Conservation (phyloP, 2,113 vertebrate genomes). For the Silurus glanis region DNA sequence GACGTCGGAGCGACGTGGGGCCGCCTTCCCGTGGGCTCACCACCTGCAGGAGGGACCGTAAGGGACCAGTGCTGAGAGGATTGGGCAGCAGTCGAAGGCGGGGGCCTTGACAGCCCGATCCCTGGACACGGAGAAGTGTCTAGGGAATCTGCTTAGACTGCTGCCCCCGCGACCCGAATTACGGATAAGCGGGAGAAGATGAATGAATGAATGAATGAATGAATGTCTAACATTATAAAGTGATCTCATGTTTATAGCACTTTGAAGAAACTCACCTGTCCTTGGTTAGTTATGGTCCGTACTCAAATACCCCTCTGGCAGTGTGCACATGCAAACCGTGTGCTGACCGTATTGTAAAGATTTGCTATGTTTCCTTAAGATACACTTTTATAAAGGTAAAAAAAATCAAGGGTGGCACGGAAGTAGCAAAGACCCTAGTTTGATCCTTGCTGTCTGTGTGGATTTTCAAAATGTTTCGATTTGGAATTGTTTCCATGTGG, state of each 20-base stretch:
- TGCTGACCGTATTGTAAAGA: background rate
- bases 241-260: slow-evolving; percentile 8
- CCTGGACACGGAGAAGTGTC: too few relatives aligned
- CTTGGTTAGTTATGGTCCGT: slow-evolving; percentile 33
- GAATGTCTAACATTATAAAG: slow-evolving; percentile 3
- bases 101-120: too few relatives aligned
- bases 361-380: background rate
- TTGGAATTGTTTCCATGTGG: background rate
- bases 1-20: too few relatives aligned
- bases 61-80: too few relatives aligned
- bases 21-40: too few relatives aligned
- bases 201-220: too few relatives aligned
- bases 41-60: too few relatives aligned
- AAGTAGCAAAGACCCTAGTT: background rate
- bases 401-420: background rate
- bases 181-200: too few relatives aligned
- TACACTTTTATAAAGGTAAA: slow-evolving; percentile 2
- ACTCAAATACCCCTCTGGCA: slow-evolving; percentile 8
- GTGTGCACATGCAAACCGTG: slow-evolving; percentile 6
- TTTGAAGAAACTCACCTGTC: slow-evolving; percentile 19
- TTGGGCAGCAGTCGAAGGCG: too few relatives aligned
- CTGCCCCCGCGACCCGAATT: too few relatives aligned
- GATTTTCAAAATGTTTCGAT: background rate
- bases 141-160: too few relatives aligned
- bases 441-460: background rate